Evolutionary conservation across 2,888 invertebrate species (phyloP).

Genomic region (Rhingia campestris): DNA sequence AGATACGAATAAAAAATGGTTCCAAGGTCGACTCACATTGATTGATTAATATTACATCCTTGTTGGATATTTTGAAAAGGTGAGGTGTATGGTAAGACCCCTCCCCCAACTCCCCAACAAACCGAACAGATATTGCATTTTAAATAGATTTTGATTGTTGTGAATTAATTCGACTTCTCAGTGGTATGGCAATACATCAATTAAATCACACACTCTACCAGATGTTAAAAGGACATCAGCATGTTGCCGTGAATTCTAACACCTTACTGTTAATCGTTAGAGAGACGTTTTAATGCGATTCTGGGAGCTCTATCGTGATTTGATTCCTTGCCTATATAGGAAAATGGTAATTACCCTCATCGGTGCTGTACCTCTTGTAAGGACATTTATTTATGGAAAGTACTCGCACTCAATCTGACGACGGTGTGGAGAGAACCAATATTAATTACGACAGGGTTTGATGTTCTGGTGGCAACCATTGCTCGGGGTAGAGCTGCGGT

Average conservation of each 20-base stretch:
- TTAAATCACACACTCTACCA: slow-evolving; percentile 33
- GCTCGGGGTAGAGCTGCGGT: neutral
- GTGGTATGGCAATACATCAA: slow-evolving; percentile 25
- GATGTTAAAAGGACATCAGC: slow-evolving; percentile 42
- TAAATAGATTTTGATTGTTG: slow-evolving; percentile 32
- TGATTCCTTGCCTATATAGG: slow-evolving; percentile 3
- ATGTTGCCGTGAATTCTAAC: slow-evolving; percentile 6
- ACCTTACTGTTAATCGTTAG: neutral
- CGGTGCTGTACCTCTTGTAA: slow-evolving; percentile 7
- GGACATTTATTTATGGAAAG: slow-evolving; percentile 18
- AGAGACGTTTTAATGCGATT: no score
- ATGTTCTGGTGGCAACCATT: slow-evolving; percentile 33
- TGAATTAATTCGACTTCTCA: slow-evolving; percentile 37
- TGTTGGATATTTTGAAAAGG: slow-evolving; percentile 36
- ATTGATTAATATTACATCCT: slow-evolving; percentile 58
- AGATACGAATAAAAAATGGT: neutral
- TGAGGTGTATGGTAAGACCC: neutral
- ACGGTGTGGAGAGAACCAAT: slow-evolving; percentile 1
- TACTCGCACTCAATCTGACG: neutral
- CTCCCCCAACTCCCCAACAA: neutral
- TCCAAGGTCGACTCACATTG: slow-evolving; percentile 49
- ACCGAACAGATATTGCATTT: slow-evolving; percentile 23
- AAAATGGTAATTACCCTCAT: slow-evolving; percentile 20
- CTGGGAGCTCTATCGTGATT: neutral
- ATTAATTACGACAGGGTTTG: slow-evolving; percentile 47